phyloP scores from a whole-genome alignment of 2,888 invertebrate species.

The Mythimna lalbum region DNA sequence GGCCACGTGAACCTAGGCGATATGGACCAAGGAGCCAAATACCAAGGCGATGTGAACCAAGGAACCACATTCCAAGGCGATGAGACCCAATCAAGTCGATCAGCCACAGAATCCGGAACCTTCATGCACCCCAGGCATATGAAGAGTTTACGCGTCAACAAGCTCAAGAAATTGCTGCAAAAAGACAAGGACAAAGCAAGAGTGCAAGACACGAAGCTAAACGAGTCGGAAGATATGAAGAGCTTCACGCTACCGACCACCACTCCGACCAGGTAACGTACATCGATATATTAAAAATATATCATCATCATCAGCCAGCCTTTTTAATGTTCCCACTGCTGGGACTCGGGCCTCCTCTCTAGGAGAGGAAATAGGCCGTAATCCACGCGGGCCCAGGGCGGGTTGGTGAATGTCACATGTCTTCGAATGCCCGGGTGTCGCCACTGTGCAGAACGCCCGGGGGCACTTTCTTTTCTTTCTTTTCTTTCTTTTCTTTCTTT shows the following conservation, averaged over 20 bases:
- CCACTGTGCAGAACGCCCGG: too few relatives aligned
- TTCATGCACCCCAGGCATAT: neutral
- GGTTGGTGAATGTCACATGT: too few relatives aligned
- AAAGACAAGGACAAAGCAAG: conserved; percentile 1
- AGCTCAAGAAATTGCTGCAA: conserved; percentile 32
- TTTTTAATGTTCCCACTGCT: too few relatives aligned
- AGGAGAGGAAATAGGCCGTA: too few relatives aligned
- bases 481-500: too few relatives aligned
- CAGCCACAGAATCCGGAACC: neutral
- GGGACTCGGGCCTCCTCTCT: too few relatives aligned
- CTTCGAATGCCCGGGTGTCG: too few relatives aligned
- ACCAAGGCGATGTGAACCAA: neutral
- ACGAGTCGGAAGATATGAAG: neutral
- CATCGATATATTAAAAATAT: neutral
- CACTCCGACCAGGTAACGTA: neutral
- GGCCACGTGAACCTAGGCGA: neutral
- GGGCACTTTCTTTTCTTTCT: too few relatives aligned
- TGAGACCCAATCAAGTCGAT: neutral
- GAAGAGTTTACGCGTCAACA: conserved; percentile 25
- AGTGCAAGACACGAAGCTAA: neutral
- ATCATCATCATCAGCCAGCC: too few relatives aligned
- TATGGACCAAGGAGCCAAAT: neutral
- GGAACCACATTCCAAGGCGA: neutral
- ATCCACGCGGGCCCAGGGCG: too few relatives aligned
- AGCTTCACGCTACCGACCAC: neutral